Conservation (phyloP, 2,797 vertebrate species). For the Lates japonicus region DNA sequence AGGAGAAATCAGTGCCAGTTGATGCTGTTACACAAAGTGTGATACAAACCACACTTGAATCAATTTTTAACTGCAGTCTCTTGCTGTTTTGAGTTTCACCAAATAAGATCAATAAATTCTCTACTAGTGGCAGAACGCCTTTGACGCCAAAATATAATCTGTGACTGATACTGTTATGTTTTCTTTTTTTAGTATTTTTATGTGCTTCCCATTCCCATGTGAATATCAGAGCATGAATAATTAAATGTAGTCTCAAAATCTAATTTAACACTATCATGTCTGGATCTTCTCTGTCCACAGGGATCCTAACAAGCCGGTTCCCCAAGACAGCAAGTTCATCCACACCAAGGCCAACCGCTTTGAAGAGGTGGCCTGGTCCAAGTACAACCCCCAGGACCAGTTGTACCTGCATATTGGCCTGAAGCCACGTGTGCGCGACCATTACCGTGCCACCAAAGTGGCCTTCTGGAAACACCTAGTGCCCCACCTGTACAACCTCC, state of each 20-base stretch:
- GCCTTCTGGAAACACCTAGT: slow-evolving; percentile 99
- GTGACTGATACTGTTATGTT: slow-evolving; percentile 22
- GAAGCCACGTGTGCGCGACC: slow-evolving; percentile 96
- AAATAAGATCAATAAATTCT: slow-evolving; percentile 46
- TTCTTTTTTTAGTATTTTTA: slow-evolving; percentile 29
- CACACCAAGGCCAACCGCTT: slow-evolving; percentile 98
- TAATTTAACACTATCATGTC: slow-evolving; percentile 39
- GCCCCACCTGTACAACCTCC: slow-evolving; percentile 96
- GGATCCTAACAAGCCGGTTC: slow-evolving; percentile 97
- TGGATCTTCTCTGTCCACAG: slow-evolving; percentile 76
- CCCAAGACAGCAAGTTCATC: slow-evolving; percentile 98
- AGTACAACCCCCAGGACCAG: slow-evolving; percentile 97
- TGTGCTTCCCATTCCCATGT: slow-evolving; percentile 26
- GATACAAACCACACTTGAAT: slow-evolving; percentile 39
- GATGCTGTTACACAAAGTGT: slow-evolving; percentile 9
- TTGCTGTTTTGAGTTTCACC: slow-evolving; percentile 35
- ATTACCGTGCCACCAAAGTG: slow-evolving; percentile 98
- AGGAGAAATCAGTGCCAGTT: slow-evolving; percentile 8
- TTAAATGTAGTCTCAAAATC: slow-evolving; percentile 47
- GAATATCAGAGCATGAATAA: slow-evolving; percentile 47
- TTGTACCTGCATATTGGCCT: slow-evolving; percentile 97
- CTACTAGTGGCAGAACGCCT: slow-evolving; percentile 28
- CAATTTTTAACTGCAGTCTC: slow-evolving; percentile 38
- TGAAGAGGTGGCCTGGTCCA: slow-evolving; percentile 98
- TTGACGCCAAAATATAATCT: slow-evolving; percentile 43